Conservation (phyloP, 2,113 vertebrate genomes). For the Syngnathus floridae region DNA sequence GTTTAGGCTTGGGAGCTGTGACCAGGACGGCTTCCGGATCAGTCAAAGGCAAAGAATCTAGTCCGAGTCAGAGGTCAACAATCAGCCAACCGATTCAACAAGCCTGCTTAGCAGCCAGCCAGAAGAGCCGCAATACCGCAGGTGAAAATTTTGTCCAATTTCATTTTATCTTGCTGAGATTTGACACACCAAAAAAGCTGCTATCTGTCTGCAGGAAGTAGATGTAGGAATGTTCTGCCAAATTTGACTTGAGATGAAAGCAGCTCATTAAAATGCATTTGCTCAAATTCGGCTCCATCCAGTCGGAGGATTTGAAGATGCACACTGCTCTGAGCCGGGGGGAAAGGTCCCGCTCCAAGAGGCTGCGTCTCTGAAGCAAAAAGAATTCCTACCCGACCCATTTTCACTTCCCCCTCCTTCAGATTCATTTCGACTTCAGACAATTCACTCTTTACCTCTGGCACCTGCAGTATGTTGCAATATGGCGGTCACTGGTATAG, state of each 20-base stretch:
- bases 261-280: slow-evolving; percentile 50
- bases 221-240: slow-evolving; percentile 23
- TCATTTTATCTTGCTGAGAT: slow-evolving; percentile 26
- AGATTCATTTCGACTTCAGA: slow-evolving; percentile 17
- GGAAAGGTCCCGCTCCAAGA: slow-evolving; percentile 34
- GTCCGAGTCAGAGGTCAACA: slow-evolving; percentile 76
- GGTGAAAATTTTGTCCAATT: slow-evolving; percentile 63
- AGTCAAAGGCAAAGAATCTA: slow-evolving; percentile 77
- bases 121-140: slow-evolving; percentile 71
- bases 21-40: slow-evolving; percentile 71
- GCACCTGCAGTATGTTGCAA: slow-evolving; percentile 20
- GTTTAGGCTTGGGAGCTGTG: slow-evolving; percentile 87
- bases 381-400: slow-evolving; percentile 34
- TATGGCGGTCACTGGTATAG: slow-evolving; percentile 19
- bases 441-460: slow-evolving; percentile 24
- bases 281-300: slow-evolving; percentile 45
- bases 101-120: slow-evolving; percentile 61
- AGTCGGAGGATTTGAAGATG: slow-evolving; percentile 38
- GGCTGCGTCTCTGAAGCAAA: slow-evolving; percentile 32
- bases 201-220: slow-evolving; percentile 24
- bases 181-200: slow-evolving; percentile 11
- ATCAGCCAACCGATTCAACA: slow-evolving; percentile 80
- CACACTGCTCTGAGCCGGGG: slow-evolving; percentile 6
- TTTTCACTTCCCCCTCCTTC: slow-evolving; percentile 21
- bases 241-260: slow-evolving; percentile 49